Percentiles rank a stretch among this genome's conserved stretches.
These are phyloP conservation scores for Lepisosteus oculatus DNA, from an alignment of 2,113 vertebrate genomes.

Conservation along the genomic window DNA sequence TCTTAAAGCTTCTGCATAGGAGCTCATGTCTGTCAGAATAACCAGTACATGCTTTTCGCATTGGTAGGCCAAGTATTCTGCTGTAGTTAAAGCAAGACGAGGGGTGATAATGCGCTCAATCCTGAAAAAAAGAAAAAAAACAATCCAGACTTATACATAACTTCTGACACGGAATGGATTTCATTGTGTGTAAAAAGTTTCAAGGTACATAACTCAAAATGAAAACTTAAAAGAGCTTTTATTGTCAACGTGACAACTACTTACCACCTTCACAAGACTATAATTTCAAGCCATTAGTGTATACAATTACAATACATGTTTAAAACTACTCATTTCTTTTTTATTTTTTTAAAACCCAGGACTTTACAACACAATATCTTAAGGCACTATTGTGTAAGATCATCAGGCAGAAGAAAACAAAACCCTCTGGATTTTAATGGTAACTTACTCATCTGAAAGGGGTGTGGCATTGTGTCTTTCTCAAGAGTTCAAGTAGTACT, in stretches of 20 bases:
- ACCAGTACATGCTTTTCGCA: constrained; percentile 79
- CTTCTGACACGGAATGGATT: neutral
- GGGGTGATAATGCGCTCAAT: constrained; percentile 79
- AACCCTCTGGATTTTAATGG: too few species aligned
- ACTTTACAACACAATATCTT: too few species aligned
- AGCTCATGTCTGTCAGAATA: constrained; percentile 79
- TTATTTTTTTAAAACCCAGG: neutral
- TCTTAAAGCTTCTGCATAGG: constrained; percentile 75
- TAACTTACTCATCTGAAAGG: too few species aligned
- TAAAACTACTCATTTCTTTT: neutral
- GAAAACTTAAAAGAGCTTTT: neutral
- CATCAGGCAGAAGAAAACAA: too few species aligned
- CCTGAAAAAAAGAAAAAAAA: constrained; percentile 36
- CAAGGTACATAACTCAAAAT: neutral
- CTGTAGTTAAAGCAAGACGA: constrained; percentile 70
- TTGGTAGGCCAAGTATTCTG: constrained; percentile 77
- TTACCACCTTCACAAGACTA: neutral
- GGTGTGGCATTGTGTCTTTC: too few species aligned
- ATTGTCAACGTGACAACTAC: neutral
- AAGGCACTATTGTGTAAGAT: too few species aligned
- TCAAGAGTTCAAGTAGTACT: too few species aligned
- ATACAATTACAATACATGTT: neutral
- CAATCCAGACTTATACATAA: neutral
- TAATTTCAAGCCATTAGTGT: neutral
- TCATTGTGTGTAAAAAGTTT: neutral